Evolutionary conservation across 1,140 invertebrate genomes (phyloP).

Genomic region (Hermetia illucens): DNA sequence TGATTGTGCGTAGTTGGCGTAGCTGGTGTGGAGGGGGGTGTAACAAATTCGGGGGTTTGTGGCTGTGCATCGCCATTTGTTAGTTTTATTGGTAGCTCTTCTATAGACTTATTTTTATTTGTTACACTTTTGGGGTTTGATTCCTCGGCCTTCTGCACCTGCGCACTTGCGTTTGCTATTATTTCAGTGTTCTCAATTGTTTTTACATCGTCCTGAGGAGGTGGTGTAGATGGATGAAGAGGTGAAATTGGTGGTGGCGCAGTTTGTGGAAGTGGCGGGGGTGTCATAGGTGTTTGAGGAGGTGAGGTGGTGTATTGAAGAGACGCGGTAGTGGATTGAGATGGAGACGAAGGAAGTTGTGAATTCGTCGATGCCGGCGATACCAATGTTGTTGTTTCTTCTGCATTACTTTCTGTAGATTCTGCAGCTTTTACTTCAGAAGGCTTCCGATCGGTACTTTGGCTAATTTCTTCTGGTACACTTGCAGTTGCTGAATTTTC

Average conservation of each 20-base stretch:
- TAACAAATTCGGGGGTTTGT: slow-evolving; percentile 16
- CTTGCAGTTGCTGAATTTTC: no score
- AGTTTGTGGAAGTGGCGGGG: no score
- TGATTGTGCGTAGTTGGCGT: background rate
- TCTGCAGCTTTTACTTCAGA: no score
- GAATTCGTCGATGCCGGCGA: no score
- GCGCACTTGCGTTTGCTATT: background rate
- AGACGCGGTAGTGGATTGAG: no score
- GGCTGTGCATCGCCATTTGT: slow-evolving; percentile 14
- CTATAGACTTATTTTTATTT: background rate
- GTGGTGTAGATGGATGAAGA: background rate
- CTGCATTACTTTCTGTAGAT: no score
- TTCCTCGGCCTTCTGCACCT: background rate
- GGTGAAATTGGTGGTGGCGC: slow-evolving; percentile 14
- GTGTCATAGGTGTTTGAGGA: no score
- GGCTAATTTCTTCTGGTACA: no score
- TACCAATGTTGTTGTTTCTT: no score
- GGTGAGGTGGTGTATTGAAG: no score
- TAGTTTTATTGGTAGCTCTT: background rate
- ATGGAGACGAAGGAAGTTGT: no score
- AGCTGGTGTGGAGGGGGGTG: slow-evolving; percentile 4
- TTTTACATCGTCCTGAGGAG: background rate
- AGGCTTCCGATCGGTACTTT: no score
- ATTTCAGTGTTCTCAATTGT: background rate
- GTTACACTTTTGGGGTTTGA: background rate